Evolutionary conservation across 1,140 invertebrate species (phyloP).

Genomic region (Pseudomyrmex cubaensis): DNA sequence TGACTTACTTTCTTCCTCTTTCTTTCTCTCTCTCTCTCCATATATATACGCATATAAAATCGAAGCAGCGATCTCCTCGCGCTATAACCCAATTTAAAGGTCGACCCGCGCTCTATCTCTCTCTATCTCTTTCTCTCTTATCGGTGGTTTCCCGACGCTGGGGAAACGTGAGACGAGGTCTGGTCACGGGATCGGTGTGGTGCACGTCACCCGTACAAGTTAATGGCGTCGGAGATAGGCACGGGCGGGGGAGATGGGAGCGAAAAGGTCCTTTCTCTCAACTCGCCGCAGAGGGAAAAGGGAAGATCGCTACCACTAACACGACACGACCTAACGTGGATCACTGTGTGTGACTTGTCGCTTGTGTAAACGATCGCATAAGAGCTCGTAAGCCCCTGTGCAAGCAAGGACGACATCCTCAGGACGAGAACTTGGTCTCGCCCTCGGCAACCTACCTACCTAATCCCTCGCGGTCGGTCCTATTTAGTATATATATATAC

Average conservation of each 20-base stretch:
- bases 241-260: background rate
- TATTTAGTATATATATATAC: background rate
- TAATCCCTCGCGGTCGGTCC: background rate
- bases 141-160: background rate
- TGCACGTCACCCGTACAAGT: slow-evolving; percentile 24
- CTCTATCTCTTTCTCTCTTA: background rate
- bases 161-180: slow-evolving; percentile 25
- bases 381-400: slow-evolving; percentile 52
- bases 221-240: slow-evolving; percentile 26
- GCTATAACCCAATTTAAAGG: slow-evolving; percentile 41
- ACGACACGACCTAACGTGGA: slow-evolving; percentile 9
- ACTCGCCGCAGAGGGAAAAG: slow-evolving; percentile 15
- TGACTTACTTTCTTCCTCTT: slow-evolving; percentile 12
- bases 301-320: background rate
- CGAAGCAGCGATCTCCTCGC: slow-evolving; percentile 33
- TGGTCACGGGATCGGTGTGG: slow-evolving; percentile 2
- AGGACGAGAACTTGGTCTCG: slow-evolving; percentile 16
- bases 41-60: background rate
- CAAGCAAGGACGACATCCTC: slow-evolving; percentile 55
- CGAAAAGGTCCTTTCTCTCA: background rate
- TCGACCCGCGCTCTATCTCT: background rate
- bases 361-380: slow-evolving; percentile 62
- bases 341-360: slow-evolving; percentile 22
- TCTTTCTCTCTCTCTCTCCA: no score
- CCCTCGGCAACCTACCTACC: background rate